Conservation (phyloP, 1,140 invertebrate genomes). For the Bombus consobrinus region DNA sequence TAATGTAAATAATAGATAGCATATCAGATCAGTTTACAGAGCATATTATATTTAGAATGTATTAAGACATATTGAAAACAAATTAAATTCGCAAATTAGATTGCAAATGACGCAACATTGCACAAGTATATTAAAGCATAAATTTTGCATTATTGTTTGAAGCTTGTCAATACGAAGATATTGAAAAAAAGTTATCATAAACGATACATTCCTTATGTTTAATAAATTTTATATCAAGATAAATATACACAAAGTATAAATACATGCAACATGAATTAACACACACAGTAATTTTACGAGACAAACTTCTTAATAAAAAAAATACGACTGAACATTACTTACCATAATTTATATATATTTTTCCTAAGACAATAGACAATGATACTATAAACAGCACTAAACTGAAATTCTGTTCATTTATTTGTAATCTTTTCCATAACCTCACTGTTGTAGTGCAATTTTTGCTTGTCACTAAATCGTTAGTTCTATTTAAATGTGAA, state of each 20-base stretch:
- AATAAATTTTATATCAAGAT: neutral
- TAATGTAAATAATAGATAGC: neutral
- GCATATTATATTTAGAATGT: neutral
- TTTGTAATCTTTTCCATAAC: slow-evolving; percentile 51
- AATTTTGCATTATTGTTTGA: neutral
- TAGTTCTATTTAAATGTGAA: slow-evolving; percentile 17
- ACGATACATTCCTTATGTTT: neutral
- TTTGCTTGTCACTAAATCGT: neutral
- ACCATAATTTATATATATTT: slow-evolving; percentile 72
- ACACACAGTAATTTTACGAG: neutral
- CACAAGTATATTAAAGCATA: neutral
- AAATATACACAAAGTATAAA: neutral
- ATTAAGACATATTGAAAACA: neutral
- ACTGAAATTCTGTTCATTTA: slow-evolving; percentile 72
- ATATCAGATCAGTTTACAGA: neutral
- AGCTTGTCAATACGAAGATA: slow-evolving; percentile 48
- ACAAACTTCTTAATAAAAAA: neutral
- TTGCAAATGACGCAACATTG: slow-evolving; percentile 1
- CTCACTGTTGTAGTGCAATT: neutral
- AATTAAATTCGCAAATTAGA: slow-evolving; percentile 24
- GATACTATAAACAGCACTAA: slow-evolving; percentile 68
- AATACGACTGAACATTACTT: slow-evolving; percentile 30
- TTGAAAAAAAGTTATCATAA: slow-evolving; percentile 2
- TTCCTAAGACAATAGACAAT: slow-evolving; percentile 66
- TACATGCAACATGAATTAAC: slow-evolving; percentile 19